Evolutionary conservation across 2,888 invertebrate species (phyloP).

Genomic region (Nemotelus pantherinus): DNA sequence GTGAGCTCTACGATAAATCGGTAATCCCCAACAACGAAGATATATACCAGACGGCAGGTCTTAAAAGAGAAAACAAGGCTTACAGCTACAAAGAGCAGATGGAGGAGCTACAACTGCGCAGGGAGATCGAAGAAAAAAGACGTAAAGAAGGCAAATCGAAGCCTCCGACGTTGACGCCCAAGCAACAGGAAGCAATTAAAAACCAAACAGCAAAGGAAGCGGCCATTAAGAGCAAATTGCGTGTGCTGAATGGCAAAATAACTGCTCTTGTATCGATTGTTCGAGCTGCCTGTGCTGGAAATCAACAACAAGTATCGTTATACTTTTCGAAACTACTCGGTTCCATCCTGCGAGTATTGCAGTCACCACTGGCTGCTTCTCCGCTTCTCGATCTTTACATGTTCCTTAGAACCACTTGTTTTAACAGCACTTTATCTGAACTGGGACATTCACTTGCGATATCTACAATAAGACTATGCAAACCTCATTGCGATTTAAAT

Average conservation of each 20-base stretch:
- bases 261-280: conserved; percentile 59
- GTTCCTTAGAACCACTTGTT: conserved; percentile 70
- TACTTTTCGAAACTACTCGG: conserved; percentile 59
- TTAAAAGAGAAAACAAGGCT: conserved; percentile 94
- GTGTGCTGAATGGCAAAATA: conserved; percentile 66
- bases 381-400: conserved; percentile 71
- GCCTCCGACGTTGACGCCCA: conserved; percentile 78
- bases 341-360: conserved; percentile 66
- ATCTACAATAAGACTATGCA: conserved; percentile 76
- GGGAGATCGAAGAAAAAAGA: conserved; percentile 91
- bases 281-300: conserved; percentile 60
- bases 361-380: conserved; percentile 82
- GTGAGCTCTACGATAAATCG: conserved; percentile 90
- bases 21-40: conserved; percentile 70
- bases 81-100: conserved; percentile 97
- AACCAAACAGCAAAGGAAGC: conserved; percentile 87
- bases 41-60: conserved; percentile 66
- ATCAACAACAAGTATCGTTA: conserved; percentile 58
- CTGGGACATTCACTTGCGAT: conserved; percentile 74
- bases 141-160: conserved; percentile 81
- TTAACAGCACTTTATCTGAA: conserved; percentile 62
- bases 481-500: conserved; percentile 84
- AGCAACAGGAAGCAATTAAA: conserved; percentile 92
- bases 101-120: conserved; percentile 90
- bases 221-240: conserved; percentile 76